These are phyloP conservation scores for Drosophila orosa DNA, from an alignment of 1,140 invertebrate species.

Conservation along the genomic window DNA sequence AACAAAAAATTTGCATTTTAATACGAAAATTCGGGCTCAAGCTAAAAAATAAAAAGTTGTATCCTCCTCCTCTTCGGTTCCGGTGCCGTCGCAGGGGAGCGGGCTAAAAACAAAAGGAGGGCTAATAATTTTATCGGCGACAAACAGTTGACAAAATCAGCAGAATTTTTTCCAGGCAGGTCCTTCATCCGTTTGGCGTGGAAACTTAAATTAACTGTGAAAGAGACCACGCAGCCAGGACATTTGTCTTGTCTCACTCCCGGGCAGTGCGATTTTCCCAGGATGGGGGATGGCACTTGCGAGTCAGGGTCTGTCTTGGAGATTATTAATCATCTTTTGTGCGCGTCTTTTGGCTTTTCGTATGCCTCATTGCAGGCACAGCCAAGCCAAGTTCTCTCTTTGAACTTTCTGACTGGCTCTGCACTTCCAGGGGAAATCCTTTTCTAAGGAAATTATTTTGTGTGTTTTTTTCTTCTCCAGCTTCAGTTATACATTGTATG, in stretches of 20 bases:
- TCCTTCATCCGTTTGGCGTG: constrained; percentile 66
- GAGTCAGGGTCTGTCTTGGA: constrained; percentile 46
- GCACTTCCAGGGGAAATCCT: constrained; percentile 57
- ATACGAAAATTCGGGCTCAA: constrained; percentile 62
- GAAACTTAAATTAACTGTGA: constrained; percentile 83
- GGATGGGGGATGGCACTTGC: constrained; percentile 6
- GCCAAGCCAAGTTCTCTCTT: constrained; percentile 30
- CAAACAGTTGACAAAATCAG: constrained; percentile 84
- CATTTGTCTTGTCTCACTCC: constrained; percentile 75
- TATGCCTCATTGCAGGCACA: constrained; percentile 61
- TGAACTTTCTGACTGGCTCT: constrained; percentile 54
- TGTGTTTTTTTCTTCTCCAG: constrained; percentile 6
- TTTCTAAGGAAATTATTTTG: constrained; percentile 59
- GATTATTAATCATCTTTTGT: constrained; percentile 83
- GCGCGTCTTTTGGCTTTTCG: constrained; percentile 69
- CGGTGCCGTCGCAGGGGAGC: constrained; percentile 9
- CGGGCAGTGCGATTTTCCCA: constrained; percentile 38
- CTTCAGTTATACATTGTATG: constrained; percentile 22
- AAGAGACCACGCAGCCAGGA: constrained; percentile 80
- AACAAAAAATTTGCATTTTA: constrained; percentile 80
- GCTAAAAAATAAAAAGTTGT: constrained; percentile 16
- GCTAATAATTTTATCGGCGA: constrained; percentile 84
- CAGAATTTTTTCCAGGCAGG: constrained; percentile 57
- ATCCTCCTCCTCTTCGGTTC: background rate
- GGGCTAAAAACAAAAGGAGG: constrained; percentile 60